Evolutionary conservation across 2,797 vertebrate species (phyloP).

Genomic region (Gambusia yucatana): DNA sequence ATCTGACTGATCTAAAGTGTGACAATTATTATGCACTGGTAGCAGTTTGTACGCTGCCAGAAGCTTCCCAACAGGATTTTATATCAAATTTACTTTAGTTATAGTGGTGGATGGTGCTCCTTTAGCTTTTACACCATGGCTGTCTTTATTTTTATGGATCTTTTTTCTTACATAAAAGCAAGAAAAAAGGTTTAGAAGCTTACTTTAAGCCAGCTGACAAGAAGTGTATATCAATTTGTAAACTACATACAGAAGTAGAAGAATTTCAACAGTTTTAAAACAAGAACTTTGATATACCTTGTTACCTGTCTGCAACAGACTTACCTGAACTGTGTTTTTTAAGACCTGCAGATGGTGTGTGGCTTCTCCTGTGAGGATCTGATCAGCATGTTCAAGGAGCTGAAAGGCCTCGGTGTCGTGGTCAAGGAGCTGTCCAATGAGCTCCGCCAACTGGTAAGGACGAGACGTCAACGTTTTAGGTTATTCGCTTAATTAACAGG

Average conservation of each 20-base stretch:
- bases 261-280: neutral
- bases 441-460: conserved; percentile 91
- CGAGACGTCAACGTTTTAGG: neutral
- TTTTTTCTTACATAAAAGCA: neutral
- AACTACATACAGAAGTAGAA: neutral
- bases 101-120: neutral
- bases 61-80: too few relatives aligned
- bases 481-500: neutral
- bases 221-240: neutral
- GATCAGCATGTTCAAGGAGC: conserved; percentile 92
- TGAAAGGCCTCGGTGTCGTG: conserved; percentile 90
- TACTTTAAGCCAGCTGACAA: neutral
- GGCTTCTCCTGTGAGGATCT: conserved; percentile 96
- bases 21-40: neutral
- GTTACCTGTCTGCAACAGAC: neutral
- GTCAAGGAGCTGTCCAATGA: conserved; percentile 91
- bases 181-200: neutral
- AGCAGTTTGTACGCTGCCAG: neutral
- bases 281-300: neutral
- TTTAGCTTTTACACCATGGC: neutral
- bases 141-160: neutral
- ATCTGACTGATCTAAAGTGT: neutral
- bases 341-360: conserved; percentile 93
- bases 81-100: too few relatives aligned
- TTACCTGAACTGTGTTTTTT: conserved; percentile 5